These are phyloP conservation scores for Coremacera marginata DNA, from an alignment of 2,888 invertebrate species.

Conservation along the genomic window DNA sequence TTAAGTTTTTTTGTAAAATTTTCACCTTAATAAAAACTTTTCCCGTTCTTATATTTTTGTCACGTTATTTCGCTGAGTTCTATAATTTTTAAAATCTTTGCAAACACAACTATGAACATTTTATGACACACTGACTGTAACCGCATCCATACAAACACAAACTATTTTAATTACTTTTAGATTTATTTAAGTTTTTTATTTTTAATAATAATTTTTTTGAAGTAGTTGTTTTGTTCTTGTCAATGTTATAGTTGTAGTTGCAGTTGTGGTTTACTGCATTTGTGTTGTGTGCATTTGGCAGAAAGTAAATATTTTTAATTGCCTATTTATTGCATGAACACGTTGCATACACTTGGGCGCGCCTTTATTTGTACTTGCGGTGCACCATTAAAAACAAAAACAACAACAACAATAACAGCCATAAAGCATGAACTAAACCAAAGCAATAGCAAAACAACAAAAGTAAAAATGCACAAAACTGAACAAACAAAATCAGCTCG, in stretches of 20 bases:
- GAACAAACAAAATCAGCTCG: neutral
- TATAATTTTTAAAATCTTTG: no score
- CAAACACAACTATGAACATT: no score
- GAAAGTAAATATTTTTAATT: conserved; percentile 26
- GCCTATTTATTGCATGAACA: conserved; percentile 24
- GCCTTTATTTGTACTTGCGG: neutral
- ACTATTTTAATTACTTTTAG: conserved; percentile 19
- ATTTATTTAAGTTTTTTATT: neutral
- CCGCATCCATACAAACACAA: neutral
- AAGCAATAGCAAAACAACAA: neutral
- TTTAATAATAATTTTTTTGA: neutral
- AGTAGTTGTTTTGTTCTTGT: neutral
- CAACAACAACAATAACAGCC: no score
- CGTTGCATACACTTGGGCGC: conserved; percentile 24
- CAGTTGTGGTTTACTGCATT: conserved; percentile 13
- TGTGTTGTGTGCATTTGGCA: conserved; percentile 9
- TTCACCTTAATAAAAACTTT: no score
- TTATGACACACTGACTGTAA: neutral
- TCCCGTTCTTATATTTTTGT: no score
- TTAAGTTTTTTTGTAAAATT: no score
- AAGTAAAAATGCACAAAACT: neutral
- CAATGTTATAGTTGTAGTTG: neutral
- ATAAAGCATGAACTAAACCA: neutral
- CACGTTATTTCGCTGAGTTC: no score
- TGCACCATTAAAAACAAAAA: neutral